A percentile compares a stretch with the other conserved stretches of the same genome.
Evolutionary conservation across 2,888 invertebrate genomes (phyloP).

Genomic region (Malthinus seriepunctatus): DNA sequence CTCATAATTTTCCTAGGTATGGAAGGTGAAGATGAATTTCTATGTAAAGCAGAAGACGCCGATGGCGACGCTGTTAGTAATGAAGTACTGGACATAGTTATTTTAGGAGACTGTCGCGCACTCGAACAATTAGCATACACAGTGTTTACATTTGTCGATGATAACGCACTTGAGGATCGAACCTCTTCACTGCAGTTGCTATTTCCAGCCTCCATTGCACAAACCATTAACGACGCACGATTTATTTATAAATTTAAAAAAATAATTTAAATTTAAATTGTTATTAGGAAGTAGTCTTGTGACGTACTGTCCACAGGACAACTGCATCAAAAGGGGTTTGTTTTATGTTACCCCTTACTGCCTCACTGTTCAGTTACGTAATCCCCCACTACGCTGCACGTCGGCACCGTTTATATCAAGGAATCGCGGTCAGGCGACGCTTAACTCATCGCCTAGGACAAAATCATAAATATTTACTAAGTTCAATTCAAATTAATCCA

Average conservation of each 20-base stretch:
- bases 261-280: slow-evolving; percentile 16
- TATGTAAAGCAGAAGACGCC: slow-evolving; percentile 52
- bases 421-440: slow-evolving; percentile 15
- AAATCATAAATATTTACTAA: slow-evolving; percentile 10
- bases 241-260: slow-evolving; percentile 9
- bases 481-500: slow-evolving; percentile 1
- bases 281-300: slow-evolving; percentile 33
- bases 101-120: slow-evolving; percentile 39
- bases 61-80: slow-evolving; percentile 45
- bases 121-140: slow-evolving; percentile 41
- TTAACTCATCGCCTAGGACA: slow-evolving; percentile 4
- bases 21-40: slow-evolving; percentile 57
- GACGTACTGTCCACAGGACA: slow-evolving; percentile 44
- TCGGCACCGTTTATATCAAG: slow-evolving; percentile 18
- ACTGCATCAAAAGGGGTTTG: slow-evolving; percentile 50
- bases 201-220: slow-evolving; percentile 42
- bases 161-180: slow-evolving; percentile 38
- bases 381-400: slow-evolving; percentile 30
- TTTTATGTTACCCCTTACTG: slow-evolving; percentile 47
- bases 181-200: slow-evolving; percentile 37
- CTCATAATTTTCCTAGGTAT: slow-evolving; percentile 66
- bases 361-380: slow-evolving; percentile 37
- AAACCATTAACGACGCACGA: slow-evolving; percentile 38
- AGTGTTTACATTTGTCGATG: slow-evolving; percentile 24
- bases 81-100: slow-evolving; percentile 38